These are phyloP conservation scores for Molorchus minor DNA, from an alignment of 2,888 invertebrate genomes.

Conservation along the genomic window DNA sequence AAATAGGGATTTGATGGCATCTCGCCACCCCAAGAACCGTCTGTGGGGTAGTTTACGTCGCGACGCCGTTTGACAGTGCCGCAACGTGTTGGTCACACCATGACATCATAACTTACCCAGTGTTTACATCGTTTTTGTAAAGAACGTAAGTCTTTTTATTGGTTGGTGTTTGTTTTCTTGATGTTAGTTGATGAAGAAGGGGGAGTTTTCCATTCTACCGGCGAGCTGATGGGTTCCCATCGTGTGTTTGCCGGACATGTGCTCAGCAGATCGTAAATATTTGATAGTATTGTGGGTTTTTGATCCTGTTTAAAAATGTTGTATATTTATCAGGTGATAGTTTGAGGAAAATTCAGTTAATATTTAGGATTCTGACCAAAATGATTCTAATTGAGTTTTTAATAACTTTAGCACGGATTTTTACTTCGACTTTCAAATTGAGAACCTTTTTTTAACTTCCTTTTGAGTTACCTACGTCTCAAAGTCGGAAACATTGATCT, in stretches of 20 bases:
- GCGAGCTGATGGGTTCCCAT: not conserved
- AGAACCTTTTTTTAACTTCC: no score
- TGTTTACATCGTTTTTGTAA: slow-evolving; percentile 19
- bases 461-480: no score
- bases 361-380: no score
- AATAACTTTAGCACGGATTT: no score
- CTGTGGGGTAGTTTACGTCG: slow-evolving; percentile 25
- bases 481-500: no score
- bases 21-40: slow-evolving; percentile 14
- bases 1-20: slow-evolving; percentile 17
- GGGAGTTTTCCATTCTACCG: not conserved
- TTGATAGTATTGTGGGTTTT: no score
- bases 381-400: no score
- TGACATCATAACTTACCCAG: slow-evolving; percentile 21
- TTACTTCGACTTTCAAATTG: no score
- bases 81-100: slow-evolving; percentile 15
- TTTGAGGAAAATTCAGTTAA: no score
- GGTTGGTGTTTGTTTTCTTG: not conserved
- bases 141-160: slow-evolving; percentile 10
- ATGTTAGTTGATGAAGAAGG: not conserved
- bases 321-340: no score
- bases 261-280: not conserved
- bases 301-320: no score
- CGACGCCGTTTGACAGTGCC: slow-evolving; percentile 25
- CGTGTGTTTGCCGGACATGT: slow-evolving; percentile 19